Evolutionary conservation across 1,140 invertebrate species (phyloP).

Genomic region (Cotesia glomerata): DNA sequence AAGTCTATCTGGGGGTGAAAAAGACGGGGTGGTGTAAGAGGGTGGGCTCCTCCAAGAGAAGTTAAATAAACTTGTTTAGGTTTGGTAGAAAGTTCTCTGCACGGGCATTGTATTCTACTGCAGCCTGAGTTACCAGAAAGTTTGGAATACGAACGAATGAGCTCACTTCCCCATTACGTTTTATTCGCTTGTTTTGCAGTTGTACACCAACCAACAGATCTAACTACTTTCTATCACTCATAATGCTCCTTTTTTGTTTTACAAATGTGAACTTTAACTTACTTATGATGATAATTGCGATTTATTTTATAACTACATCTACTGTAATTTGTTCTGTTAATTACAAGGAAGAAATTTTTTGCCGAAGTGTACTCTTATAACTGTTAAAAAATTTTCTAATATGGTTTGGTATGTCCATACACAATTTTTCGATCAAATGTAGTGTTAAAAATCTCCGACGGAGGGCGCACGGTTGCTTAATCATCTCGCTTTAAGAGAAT

Average conservation of each 20-base stretch:
- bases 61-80: conserved; percentile 61
- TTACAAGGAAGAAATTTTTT: too few relatives aligned
- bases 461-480: too few relatives aligned
- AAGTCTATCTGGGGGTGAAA: too few relatives aligned
- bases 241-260: not conserved
- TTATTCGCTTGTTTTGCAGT: conserved; percentile 57
- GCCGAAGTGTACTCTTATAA: too few relatives aligned
- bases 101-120: conserved; percentile 56
- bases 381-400: too few relatives aligned
- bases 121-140: conserved; percentile 42
- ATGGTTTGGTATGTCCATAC: too few relatives aligned
- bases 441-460: too few relatives aligned
- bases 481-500: too few relatives aligned
- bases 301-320: not conserved
- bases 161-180: conserved; percentile 54
- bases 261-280: not conserved
- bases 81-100: conserved; percentile 50
- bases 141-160: conserved; percentile 54
- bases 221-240: not conserved
- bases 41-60: conserved; percentile 40
- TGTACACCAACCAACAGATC: conserved; percentile 7
- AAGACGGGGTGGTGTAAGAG: not conserved
- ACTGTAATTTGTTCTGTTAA: too few relatives aligned
- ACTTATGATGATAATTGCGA: not conserved
- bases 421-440: too few relatives aligned